Conservation (phyloP, 2,797 vertebrate genomes). For the Cyclura pinguis region DNA sequence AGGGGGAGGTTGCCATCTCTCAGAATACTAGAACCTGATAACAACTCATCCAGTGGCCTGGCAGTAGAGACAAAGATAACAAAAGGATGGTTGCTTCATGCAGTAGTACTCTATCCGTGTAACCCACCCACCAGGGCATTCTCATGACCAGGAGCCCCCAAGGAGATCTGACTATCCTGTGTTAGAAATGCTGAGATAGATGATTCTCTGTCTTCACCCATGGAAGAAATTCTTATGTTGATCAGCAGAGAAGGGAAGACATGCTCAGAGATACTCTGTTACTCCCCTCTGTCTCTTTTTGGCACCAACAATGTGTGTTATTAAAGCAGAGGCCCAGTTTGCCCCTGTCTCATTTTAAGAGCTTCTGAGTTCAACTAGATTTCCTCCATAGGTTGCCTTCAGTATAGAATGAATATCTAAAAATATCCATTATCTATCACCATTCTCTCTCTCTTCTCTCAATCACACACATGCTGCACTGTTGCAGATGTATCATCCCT, state of each 20-base stretch:
- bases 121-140: not conserved
- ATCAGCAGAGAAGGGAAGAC: not conserved
- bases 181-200: not conserved
- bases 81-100: not conserved
- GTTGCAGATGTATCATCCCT: not conserved
- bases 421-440: not conserved
- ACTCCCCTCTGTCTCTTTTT: not conserved
- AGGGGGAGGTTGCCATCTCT: not conserved
- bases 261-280: not conserved
- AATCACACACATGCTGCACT: not conserved
- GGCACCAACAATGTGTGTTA: not conserved
- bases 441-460: not conserved
- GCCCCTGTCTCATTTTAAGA: not conserved
- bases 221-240: not conserved
- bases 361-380: not conserved
- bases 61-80: not conserved
- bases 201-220: not conserved
- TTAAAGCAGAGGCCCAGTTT: not conserved
- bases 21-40: not conserved
- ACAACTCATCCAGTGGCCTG: not conserved
- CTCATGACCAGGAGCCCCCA: not conserved
- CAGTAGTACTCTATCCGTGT: not conserved
- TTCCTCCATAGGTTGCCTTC: not conserved
- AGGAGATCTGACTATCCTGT: not conserved
- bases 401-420: not conserved